These are phyloP conservation scores for Lepidurus apus DNA, from an alignment of 1,140 invertebrate species.

Conservation along the genomic window DNA sequence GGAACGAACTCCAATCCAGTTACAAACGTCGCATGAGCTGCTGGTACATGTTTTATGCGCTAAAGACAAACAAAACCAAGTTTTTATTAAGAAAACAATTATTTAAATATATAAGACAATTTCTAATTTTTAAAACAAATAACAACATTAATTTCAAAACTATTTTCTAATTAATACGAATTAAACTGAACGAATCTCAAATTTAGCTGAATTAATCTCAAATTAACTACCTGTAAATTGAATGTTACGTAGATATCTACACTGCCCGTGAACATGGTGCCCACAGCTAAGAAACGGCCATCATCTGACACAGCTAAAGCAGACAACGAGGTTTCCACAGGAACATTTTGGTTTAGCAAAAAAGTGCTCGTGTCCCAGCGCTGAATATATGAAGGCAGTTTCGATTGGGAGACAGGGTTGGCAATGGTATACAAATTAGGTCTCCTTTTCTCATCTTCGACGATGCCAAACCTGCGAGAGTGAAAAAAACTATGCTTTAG, in stretches of 20 bases:
- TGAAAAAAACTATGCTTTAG: constrained; percentile 36
- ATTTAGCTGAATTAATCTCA: background rate
- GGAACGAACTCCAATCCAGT: constrained; percentile 86
- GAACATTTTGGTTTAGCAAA: constrained; percentile 46
- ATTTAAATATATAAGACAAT: constrained; percentile 29
- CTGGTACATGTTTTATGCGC: constrained; percentile 70
- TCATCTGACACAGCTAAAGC: constrained; percentile 82
- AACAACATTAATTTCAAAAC: background rate
- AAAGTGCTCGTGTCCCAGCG: constrained; percentile 60
- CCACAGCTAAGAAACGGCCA: constrained; percentile 83
- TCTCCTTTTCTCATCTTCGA: constrained; percentile 58
- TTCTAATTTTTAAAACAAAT: constrained; percentile 7
- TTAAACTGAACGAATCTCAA: constrained; percentile 12
- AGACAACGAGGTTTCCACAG: constrained; percentile 51
- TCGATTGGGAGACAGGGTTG: constrained; percentile 68
- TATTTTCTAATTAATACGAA: too few relatives aligned
- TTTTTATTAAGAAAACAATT: background rate
- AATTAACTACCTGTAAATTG: constrained; percentile 68
- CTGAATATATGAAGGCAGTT: constrained; percentile 49
- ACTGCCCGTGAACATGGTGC: constrained; percentile 85
- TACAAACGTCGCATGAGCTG: constrained; percentile 88
- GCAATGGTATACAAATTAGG: constrained; percentile 72
- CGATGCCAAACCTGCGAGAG: constrained; percentile 57
- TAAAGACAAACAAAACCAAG: constrained; percentile 46
- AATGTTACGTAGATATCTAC: constrained; percentile 86